Base-by-base conservation (phyloP, 2,888 invertebrate genomes). In the Hedychridium roseum region DNA sequence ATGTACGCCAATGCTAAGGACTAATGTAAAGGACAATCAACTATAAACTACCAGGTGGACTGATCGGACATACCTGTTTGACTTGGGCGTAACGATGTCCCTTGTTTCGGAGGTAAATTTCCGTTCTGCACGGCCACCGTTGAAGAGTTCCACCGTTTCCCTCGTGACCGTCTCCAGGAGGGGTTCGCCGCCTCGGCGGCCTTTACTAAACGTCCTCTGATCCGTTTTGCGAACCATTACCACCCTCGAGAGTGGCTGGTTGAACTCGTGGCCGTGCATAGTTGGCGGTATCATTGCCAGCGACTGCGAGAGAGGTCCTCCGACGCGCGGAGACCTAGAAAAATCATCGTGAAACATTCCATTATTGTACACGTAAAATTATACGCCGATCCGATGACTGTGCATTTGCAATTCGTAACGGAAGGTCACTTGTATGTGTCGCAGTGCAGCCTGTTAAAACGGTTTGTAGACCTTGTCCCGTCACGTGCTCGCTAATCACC, bases 151-250 rank as follows among this genome's bases (percentile, higher is more conserved):
- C 42, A 86, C 85, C 40, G 86, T 87, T 75, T 86, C 86, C 58
- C 85, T 81, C 17, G 86, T 86, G 45, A 87, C 83, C 41, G 86
- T 85, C 73, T 86, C 86, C 54, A 86, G 80, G 70, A 85, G 83
- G 31, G 86, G 86, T 62, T 85, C 84, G 79, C 86, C 85, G 46
- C 85, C 84, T 60, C 82, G 82, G 67, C 82, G 81, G 11, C 82
- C 79, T 53, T 85, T 84, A 54, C 85, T 85, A 66, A 86, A 86
- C 3, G 86, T 85, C 68, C 86, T 80, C 72, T 86, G 86, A 71
- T 87, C 87, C 57, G 86, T 86, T 79, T 86, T 86, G 59, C 87
- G 81, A 40, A 86, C 86, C 86, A 87, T 86, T 58, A 87, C 85
- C 63, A 87, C 86, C 72, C 86, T 79, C 64, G 85, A 85, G 60